Conservation (phyloP, 2,797 vertebrate genomes). For the Ara ararauna region DNA sequence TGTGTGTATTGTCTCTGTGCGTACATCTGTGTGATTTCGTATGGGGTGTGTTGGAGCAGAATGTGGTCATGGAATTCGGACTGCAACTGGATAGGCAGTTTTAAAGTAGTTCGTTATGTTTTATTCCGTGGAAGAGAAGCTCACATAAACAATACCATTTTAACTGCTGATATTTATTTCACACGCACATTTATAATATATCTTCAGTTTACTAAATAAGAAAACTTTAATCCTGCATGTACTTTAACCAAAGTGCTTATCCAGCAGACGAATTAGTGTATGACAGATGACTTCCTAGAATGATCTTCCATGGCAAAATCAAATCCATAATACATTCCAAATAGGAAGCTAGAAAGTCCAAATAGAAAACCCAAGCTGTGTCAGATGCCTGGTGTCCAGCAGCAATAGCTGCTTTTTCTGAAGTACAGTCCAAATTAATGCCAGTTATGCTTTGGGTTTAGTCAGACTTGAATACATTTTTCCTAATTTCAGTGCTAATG, state of each 20-base stretch:
- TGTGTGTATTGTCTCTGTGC: background rate
- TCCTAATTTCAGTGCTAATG: background rate
- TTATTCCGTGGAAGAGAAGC: background rate
- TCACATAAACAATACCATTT: background rate
- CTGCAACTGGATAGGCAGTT: background rate
- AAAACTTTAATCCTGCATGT: background rate
- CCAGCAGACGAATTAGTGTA: background rate
- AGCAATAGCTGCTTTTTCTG: background rate
- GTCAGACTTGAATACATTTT: background rate
- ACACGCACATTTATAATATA: background rate
- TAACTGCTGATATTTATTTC: background rate
- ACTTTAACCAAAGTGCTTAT: background rate
- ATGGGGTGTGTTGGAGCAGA: background rate
- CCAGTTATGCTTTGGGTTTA: background rate
- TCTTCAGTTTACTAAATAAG: background rate
- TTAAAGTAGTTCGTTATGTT: background rate
- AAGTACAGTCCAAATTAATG: background rate
- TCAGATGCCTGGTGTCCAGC: background rate
- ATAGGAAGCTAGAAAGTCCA: background rate
- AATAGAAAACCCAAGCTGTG: background rate
- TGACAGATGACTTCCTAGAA: background rate
- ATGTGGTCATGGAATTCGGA: background rate
- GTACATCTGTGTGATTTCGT: background rate
- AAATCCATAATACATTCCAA: background rate
- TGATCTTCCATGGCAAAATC: background rate